Percentiles rank a stretch among this genome's conserved stretches.
phyloP scores from a whole-genome alignment of 1,140 invertebrate genomes.

The Pachyrhynchus sulphureomaculatus region DNA sequence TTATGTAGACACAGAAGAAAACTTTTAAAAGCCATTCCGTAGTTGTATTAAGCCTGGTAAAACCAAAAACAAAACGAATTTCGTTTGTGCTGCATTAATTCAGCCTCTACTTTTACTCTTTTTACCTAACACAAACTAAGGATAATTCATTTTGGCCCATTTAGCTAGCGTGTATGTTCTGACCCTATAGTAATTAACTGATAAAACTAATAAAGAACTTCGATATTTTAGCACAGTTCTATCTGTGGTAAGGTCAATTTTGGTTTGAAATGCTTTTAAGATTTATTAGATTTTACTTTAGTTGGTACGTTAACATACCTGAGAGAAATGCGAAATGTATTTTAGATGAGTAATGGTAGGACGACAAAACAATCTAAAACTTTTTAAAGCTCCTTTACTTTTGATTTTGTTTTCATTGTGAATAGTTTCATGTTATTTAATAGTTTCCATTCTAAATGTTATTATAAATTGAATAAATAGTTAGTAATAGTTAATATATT shows the following conservation, averaged over 20 bases:
- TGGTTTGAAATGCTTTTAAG: constrained; percentile 8
- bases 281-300: constrained; percentile 3
- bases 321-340: too few relatives aligned
- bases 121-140: neutral
- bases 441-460: too few relatives aligned
- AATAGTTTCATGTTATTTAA: too few relatives aligned
- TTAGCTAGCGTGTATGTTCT: constrained; percentile 14
- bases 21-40: constrained; percentile 4
- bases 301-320: neutral
- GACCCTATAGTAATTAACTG: constrained; percentile 13
- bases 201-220: constrained; percentile 19
- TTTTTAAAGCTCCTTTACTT: too few relatives aligned
- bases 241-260: constrained; percentile 2
- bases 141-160: constrained; percentile 18
- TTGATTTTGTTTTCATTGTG: too few relatives aligned
- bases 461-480: too few relatives aligned
- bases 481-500: too few relatives aligned
- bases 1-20: neutral
- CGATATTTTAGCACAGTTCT: neutral
- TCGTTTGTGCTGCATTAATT: neutral
- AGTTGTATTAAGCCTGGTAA: neutral
- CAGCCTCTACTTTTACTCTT: neutral
- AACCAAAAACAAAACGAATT: neutral
- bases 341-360: too few relatives aligned
- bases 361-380: too few relatives aligned